Percentiles rank a stretch among this genome's conserved stretches.
Conservation (phyloP, 2,888 invertebrate genomes). For the Aquatica leii region DNA sequence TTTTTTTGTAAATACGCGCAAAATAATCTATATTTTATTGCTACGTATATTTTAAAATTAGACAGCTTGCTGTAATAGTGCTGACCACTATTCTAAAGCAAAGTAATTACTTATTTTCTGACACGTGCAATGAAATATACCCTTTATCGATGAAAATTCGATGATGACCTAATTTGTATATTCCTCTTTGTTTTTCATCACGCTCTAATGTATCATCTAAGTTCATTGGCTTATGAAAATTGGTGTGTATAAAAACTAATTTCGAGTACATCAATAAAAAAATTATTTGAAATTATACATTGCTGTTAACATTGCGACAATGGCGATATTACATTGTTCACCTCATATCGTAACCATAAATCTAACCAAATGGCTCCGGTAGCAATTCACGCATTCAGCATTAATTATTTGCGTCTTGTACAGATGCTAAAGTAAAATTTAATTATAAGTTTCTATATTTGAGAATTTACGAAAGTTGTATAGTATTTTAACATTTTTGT, state of each 20-base stretch:
- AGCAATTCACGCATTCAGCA: slow-evolving; percentile 25
- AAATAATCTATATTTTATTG: no score
- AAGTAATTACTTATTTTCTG: slow-evolving; percentile 19
- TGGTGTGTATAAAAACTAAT: slow-evolving; percentile 3
- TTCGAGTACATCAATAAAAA: not conserved
- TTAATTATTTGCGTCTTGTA: slow-evolving; percentile 14
- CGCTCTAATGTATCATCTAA: slow-evolving; percentile 11
- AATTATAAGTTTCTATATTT: slow-evolving; percentile 22
- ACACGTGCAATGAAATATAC: slow-evolving; percentile 13
- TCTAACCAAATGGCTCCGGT: slow-evolving; percentile 21
- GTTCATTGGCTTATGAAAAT: slow-evolving; percentile 20
- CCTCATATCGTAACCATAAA: slow-evolving; percentile 27
- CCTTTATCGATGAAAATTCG: slow-evolving; percentile 3
- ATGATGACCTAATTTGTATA: slow-evolving; percentile 18
- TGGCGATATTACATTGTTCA: slow-evolving; percentile 17
- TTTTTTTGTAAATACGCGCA: no score
- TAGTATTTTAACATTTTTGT: slow-evolving; percentile 9
- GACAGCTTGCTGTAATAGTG: not conserved
- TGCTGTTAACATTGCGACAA: slow-evolving; percentile 5
- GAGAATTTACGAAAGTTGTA: slow-evolving; percentile 20
- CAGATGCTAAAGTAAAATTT: slow-evolving; percentile 23
- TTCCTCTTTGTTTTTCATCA: slow-evolving; percentile 9
- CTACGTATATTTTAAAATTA: no score
- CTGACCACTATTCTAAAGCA: not conserved
- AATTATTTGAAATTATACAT: no score